Percentiles rank a stretch among this genome's conserved stretches.
These are phyloP conservation scores for Ctena decussata DNA, from an alignment of 2,888 invertebrate genomes.

Conservation along the genomic window DNA sequence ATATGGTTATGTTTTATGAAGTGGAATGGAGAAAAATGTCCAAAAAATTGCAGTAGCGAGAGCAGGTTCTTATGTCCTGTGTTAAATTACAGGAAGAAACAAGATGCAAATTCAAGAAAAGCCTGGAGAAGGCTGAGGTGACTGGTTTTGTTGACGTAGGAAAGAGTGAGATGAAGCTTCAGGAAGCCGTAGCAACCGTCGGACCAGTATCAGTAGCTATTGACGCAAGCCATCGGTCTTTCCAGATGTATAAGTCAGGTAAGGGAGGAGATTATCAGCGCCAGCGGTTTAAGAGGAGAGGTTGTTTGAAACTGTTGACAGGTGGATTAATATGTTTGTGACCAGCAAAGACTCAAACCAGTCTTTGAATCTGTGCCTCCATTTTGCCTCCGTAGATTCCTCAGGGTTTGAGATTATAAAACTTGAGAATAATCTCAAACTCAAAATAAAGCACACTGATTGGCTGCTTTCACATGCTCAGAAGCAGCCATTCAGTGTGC, in stretches of 20 bases:
- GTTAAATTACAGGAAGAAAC: constrained; percentile 39
- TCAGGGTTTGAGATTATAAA: too few species aligned
- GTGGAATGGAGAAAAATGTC: too few species aligned
- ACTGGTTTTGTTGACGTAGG: constrained; percentile 77
- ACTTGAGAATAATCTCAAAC: too few species aligned
- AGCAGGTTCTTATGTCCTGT: too few species aligned
- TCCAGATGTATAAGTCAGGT: constrained; percentile 78
- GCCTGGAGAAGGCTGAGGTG: constrained; percentile 70
- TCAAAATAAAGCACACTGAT: too few species aligned
- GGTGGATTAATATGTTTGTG: neutral
- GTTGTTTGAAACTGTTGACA: neutral
- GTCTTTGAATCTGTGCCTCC: neutral
- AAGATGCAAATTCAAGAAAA: constrained; percentile 71
- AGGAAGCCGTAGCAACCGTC: constrained; percentile 73
- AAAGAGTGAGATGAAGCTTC: constrained; percentile 67
- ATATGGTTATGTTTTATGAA: too few species aligned
- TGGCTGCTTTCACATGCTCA: too few species aligned
- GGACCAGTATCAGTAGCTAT: constrained; percentile 94
- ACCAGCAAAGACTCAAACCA: too few species aligned
- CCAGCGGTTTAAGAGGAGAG: neutral
- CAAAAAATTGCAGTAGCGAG: too few species aligned
- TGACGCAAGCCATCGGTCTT: constrained; percentile 92
- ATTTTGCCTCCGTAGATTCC: too few species aligned
- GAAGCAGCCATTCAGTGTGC: too few species aligned
- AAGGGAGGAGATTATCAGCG: neutral